Evolutionary conservation across 2,888 invertebrate species (phyloP), one percentile per base, ranked within the genome.

Genomic region (Eupithecia abbreviata): DNA sequence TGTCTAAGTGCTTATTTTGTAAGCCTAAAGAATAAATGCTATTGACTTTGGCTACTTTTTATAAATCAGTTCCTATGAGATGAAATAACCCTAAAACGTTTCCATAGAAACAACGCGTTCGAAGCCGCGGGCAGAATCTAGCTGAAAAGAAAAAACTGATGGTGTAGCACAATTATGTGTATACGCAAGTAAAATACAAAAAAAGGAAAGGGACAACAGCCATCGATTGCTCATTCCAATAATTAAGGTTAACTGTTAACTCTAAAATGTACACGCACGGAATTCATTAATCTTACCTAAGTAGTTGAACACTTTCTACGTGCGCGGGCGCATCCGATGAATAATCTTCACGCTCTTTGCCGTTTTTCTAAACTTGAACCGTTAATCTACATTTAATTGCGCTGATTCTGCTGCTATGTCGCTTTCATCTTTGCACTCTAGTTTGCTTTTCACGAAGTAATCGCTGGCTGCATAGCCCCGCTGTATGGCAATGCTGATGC

Each of bases 251-350:
- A 65, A 65, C 62, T 65, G 18, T 65, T n/a, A 18, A n/a, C 55
- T 55, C 18, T 18, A 55, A 55, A 55, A 55, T n/a, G 55, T 55
- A 55, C n/a, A 65, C 41, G 41, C 41, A 41, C 65, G 65, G 65
- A 41, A 65, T 65, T 41, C 65, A 65, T 41, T 13, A 65, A 30
- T 65, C 65, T 4, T 58, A 58, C 30, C 13, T 13, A 65, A 65
- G 15, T 55, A 71, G 55, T 51, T 30, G 30, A 77, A 75, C 77
- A 76, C 79, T 79, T 79, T 81, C 68, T 72, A 66, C 43, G n/a
- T 51, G 55, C 73, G 45, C 72, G 55, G 58, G 58, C 68, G 67
- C 72, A n/a, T 75, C 66, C 66, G 49, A 69, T 70, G 43, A 51
- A 78, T 75, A 68, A 75, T 71, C 73, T 74, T 67, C 70, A 66